Conservation (phyloP, 2,888 invertebrate species). For the Scelioninae gen. 2 region DNA sequence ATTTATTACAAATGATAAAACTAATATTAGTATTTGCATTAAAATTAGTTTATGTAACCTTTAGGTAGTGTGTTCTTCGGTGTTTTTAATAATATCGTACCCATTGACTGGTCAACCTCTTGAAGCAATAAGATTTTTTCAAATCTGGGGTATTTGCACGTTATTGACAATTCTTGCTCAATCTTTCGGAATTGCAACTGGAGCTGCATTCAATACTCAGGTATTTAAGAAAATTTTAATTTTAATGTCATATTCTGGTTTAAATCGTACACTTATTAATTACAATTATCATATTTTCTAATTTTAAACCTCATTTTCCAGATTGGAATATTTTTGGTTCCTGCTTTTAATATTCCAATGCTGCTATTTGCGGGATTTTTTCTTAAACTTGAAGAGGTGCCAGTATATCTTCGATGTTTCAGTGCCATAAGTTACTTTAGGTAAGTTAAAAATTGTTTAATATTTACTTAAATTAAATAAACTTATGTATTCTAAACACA, state of each 20-base stretch:
- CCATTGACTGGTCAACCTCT: slow-evolving; percentile 86
- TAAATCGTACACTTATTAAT: too few relatives aligned
- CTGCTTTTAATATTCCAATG: slow-evolving; percentile 86
- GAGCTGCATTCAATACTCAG: slow-evolving; percentile 83
- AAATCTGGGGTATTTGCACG: slow-evolving; percentile 82
- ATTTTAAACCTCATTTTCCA: slow-evolving; percentile 67
- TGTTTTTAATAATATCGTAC: slow-evolving; percentile 85
- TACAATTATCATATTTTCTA: too few relatives aligned
- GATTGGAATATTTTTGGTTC: slow-evolving; percentile 87
- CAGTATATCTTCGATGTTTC: slow-evolving; percentile 81
- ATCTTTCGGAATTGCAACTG: slow-evolving; percentile 84
- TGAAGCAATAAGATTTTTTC: slow-evolving; percentile 79
- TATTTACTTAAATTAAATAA: too few relatives aligned
- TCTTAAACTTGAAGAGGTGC: slow-evolving; percentile 84
- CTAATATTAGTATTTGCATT: too few relatives aligned
- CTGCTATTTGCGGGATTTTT: slow-evolving; percentile 91
- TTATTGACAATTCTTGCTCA: slow-evolving; percentile 85
- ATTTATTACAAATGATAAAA: too few relatives aligned
- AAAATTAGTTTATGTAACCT: too few relatives aligned
- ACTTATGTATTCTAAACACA: too few relatives aligned
- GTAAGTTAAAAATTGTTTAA: slow-evolving; percentile 60
- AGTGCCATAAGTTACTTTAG: slow-evolving; percentile 84
- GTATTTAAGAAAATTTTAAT: too few relatives aligned
- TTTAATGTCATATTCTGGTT: too few relatives aligned
- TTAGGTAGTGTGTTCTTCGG: slow-evolving; percentile 83